Percentiles rank a stretch among this genome's conserved stretches.
Evolutionary conservation across 2,797 vertebrate species (phyloP).

Genomic region (Microcaecilia unicolor): DNA sequence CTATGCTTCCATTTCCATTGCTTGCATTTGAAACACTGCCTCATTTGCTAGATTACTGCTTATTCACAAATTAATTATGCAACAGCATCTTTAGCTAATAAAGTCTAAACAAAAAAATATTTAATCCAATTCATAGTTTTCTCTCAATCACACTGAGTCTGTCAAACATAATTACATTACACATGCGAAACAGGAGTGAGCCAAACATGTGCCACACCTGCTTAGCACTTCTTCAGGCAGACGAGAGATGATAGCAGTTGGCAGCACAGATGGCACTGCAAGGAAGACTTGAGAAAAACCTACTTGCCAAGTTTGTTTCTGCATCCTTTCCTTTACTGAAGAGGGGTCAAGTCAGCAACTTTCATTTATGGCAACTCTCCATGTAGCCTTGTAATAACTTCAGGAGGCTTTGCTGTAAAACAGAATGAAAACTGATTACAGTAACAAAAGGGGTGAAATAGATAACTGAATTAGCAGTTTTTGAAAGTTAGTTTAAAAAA

Average conservation of each 20-base stretch:
- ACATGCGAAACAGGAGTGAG: conserved; percentile 47
- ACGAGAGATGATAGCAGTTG: conserved; percentile 44
- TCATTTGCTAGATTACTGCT: conserved; percentile 43
- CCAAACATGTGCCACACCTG: conserved; percentile 51
- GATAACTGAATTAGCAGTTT: too few relatives aligned
- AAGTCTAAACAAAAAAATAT: conserved; percentile 59
- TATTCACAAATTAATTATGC: conserved; percentile 55
- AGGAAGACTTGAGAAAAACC: conserved; percentile 30
- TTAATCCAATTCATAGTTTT: conserved; percentile 49
- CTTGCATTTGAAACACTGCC: conserved; percentile 31
- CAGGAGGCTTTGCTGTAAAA: too few relatives aligned
- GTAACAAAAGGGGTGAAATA: too few relatives aligned
- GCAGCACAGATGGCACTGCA: conserved; percentile 50
- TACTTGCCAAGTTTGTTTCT: conserved; percentile 13
- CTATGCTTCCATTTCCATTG: conserved; percentile 25
- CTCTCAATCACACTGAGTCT: conserved; percentile 41
- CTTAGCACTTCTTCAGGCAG: conserved; percentile 42
- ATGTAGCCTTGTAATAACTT: not conserved
- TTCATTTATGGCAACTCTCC: conserved; percentile 4
- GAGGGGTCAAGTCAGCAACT: conserved; percentile 7
- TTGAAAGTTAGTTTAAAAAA: too few relatives aligned
- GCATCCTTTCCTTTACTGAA: conserved; percentile 16
- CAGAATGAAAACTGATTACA: too few relatives aligned
- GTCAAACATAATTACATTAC: conserved; percentile 58
- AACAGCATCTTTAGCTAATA: conserved; percentile 53